Base-by-base conservation (phyloP, 2,888 invertebrate species). In the Caenorhabditis macrosperma region DNA sequence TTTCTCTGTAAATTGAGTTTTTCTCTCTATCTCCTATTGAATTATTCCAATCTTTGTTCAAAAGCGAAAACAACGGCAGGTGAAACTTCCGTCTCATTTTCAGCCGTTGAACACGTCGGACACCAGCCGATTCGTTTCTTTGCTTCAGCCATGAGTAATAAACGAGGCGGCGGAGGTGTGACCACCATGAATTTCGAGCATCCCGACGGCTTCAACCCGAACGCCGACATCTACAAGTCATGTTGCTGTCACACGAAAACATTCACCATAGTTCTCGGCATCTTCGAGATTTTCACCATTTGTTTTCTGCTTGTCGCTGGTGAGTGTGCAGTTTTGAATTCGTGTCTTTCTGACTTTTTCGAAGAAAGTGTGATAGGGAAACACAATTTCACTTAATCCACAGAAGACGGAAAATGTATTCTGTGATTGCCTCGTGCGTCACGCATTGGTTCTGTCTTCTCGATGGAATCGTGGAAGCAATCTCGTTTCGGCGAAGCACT, bases 251-350 rank as follows among this genome's bases (percentile, higher is more conserved):
- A 85, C 44, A 68, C 81, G 10, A 83, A 85, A 60, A 82, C 88
- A n/a, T 87, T 89, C 74, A 88, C 87, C 2, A 82, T 89, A 26
- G 79, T 85, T n/a, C 72, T 82, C 15, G 88, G 87, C 24, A 83
- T 89, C 38, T 46, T 89, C 48, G 89, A 89, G 75, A 87, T 89
- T 46, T 89, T 89, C 69, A 81, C 84, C 54, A 85, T 89, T 48
- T 89, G 88, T 55, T 89, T 89, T 59, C 52, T 89, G 26, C 78
- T 89, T 15, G 88, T 89, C 2, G 88, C 89, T 33, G 86, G 88
- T 88, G 24, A 63, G 48, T 78, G n/a, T n/a, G n/a, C n/a, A n/a
- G n/a, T n/a, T n/a, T n/a, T n/a, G n/a, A n/a, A n/a, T n/a, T n/a
- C n/a, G n/a, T n/a, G n/a, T n/a, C n/a, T n/a, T n/a, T 60, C 30